Evolutionary conservation across 2,113 vertebrate genomes (phyloP).

Genomic region (Chaetops frenatus): DNA sequence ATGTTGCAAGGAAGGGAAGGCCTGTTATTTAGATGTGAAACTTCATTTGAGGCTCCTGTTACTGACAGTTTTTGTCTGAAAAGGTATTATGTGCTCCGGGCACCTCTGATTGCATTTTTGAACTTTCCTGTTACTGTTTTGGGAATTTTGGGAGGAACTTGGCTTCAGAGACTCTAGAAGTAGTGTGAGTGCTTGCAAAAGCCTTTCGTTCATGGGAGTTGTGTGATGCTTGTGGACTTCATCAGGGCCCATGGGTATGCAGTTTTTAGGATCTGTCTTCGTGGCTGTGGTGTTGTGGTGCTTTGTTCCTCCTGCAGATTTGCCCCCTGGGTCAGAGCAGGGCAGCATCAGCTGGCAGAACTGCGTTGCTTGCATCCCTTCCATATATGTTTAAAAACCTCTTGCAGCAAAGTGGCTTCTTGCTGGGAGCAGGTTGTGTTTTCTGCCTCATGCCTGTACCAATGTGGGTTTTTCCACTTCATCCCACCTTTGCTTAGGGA

Average conservation of each 20-base stretch:
- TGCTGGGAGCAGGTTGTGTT: neutral
- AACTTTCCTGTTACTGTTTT: neutral
- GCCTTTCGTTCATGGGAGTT: neutral
- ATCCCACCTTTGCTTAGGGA: neutral
- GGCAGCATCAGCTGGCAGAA: neutral
- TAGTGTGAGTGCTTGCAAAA: neutral
- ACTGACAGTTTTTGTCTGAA: neutral
- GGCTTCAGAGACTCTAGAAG: neutral
- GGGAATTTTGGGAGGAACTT: neutral
- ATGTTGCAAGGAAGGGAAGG: neutral
- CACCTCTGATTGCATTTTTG: neutral
- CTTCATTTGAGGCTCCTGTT: neutral
- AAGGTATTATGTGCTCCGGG: neutral
- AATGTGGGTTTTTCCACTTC: neutral
- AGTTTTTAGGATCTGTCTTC: neutral
- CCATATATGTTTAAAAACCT: neutral
- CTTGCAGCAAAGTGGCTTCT: neutral
- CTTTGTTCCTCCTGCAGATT: neutral
- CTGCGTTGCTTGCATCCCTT: neutral
- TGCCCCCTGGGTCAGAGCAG: rapidly evolving
- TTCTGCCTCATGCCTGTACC: neutral
- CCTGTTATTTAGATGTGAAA: neutral
- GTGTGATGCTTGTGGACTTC: rapidly evolving
- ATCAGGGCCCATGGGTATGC: neutral
- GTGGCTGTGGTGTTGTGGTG: neutral